Conservation (phyloP, 2,888 invertebrate species). For the Drosophila paramelanica region DNA sequence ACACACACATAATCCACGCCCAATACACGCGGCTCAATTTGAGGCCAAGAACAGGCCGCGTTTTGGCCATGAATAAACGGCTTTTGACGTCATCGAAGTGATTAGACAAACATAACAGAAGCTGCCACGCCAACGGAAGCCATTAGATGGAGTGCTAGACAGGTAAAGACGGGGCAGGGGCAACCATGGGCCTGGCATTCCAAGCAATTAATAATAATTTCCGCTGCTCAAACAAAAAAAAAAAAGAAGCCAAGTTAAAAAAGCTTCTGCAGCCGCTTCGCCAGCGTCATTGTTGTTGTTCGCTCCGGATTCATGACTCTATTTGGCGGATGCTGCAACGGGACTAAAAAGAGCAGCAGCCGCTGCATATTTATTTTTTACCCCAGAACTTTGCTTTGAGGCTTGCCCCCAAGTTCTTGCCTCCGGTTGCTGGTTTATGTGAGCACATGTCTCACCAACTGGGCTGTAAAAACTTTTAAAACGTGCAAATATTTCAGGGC, state of each 20-base stretch:
- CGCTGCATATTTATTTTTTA: slow-evolving; percentile 15
- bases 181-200: slow-evolving; percentile 57
- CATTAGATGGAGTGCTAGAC: slow-evolving; percentile 55
- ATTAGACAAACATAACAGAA: slow-evolving; percentile 55
- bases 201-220: slow-evolving; percentile 82
- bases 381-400: slow-evolving; percentile 28
- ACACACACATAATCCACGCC: slow-evolving; percentile 9
- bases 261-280: slow-evolving; percentile 41
- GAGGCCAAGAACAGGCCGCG: slow-evolving; percentile 68
- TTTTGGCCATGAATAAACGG: slow-evolving; percentile 71
- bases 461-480: background rate
- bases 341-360: slow-evolving; percentile 11
- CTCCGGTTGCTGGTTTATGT: background rate
- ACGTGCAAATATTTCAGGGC: background rate
- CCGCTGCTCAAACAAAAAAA: slow-evolving; percentile 63
- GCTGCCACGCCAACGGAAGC: slow-evolving; percentile 74
- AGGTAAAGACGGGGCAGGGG: background rate
- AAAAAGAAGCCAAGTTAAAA: slow-evolving; percentile 46
- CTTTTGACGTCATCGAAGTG: slow-evolving; percentile 73
- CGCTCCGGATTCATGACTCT: slow-evolving; percentile 39
- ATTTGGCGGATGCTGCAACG: slow-evolving; percentile 51
- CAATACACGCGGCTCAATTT: slow-evolving; percentile 38
- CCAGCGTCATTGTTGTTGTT: slow-evolving; percentile 5
- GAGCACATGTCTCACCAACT: background rate
- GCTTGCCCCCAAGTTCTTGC: slow-evolving; percentile 7